Evolutionary conservation across 2,797 vertebrate genomes (phyloP).

Genomic region (Synanceia verrucosa): DNA sequence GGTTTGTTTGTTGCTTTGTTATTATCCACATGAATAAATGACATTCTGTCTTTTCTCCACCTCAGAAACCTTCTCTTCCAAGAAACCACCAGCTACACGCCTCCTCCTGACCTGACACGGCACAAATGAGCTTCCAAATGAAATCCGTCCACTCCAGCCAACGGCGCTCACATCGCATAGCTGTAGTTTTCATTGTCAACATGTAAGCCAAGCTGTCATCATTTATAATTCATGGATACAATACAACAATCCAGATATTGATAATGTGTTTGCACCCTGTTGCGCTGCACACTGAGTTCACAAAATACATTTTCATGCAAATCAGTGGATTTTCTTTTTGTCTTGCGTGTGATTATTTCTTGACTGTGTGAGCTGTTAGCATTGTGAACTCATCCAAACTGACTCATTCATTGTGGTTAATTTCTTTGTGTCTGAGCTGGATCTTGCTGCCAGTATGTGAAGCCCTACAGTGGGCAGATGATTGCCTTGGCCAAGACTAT

Average conservation of each 20-base stretch:
- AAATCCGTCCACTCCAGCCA: conserved; percentile 2
- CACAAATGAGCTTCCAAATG: conserved; percentile 13
- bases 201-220: conserved; percentile 26
- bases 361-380: conserved; percentile 43
- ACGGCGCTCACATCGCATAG: conserved; percentile 1
- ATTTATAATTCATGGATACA: conserved; percentile 36
- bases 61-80: conserved; percentile 11
- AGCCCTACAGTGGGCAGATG: conserved; percentile 77
- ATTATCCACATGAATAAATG: conserved; percentile 3
- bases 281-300: not conserved
- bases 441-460: conserved; percentile 73
- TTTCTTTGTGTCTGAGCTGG: conserved; percentile 70
- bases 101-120: conserved; percentile 7
- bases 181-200: not conserved
- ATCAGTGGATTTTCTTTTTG: conserved; percentile 24
- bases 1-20: conserved; percentile 3
- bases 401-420: conserved; percentile 70
- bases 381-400: conserved; percentile 59
- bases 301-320: conserved; percentile 46
- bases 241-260: conserved; percentile 25
- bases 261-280: conserved; percentile 1
- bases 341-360: conserved; percentile 26
- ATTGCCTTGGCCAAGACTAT: conserved; percentile 78
- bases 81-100: conserved; percentile 11
- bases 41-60: not conserved